Evolutionary conservation across 64 coral and sea anemone genomes (phyloP).

Genomic region (Stylophora pistillata): DNA sequence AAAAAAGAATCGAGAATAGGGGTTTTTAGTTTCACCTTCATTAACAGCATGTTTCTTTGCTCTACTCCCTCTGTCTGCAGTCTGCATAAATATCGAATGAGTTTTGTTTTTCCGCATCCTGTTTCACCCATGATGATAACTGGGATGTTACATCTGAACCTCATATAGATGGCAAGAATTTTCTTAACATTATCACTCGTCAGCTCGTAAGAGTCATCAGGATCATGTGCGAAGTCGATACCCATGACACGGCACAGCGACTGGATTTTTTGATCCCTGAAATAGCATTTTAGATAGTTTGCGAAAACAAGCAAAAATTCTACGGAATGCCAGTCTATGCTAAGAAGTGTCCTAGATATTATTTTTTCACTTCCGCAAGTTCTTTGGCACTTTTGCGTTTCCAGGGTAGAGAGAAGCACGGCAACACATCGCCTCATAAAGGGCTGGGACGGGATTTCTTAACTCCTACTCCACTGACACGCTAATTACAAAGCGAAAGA

Average conservation of each 20-base stretch:
- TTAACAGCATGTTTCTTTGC: constrained; percentile 63
- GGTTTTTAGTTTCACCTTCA: constrained; percentile 52
- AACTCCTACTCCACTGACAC: too few relatives aligned
- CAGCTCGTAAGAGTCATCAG: constrained; percentile 44
- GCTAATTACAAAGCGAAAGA: too few relatives aligned
- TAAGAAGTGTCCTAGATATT: too few relatives aligned
- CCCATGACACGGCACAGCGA: constrained; percentile 48
- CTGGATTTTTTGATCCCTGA: constrained; percentile 24
- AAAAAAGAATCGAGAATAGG: too few relatives aligned
- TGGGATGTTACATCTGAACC: constrained; percentile 81
- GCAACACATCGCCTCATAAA: too few relatives aligned
- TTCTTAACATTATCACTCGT: constrained; percentile 58
- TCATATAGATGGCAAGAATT: constrained; percentile 60
- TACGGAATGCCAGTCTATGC: too few relatives aligned
- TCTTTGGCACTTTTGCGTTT: too few relatives aligned
- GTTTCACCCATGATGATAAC: constrained; percentile 86
- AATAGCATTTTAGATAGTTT: background rate
- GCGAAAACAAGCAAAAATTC: background rate
- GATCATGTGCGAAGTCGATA: background rate
- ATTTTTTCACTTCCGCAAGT: too few relatives aligned
- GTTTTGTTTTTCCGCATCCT: constrained; percentile 74
- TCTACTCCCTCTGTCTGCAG: constrained; percentile 37
- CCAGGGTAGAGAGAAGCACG: too few relatives aligned
- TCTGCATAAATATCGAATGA: constrained; percentile 69
- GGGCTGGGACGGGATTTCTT: too few relatives aligned